Base-by-base conservation (phyloP, 2,888 invertebrate species). In the Sturmia bella region DNA sequence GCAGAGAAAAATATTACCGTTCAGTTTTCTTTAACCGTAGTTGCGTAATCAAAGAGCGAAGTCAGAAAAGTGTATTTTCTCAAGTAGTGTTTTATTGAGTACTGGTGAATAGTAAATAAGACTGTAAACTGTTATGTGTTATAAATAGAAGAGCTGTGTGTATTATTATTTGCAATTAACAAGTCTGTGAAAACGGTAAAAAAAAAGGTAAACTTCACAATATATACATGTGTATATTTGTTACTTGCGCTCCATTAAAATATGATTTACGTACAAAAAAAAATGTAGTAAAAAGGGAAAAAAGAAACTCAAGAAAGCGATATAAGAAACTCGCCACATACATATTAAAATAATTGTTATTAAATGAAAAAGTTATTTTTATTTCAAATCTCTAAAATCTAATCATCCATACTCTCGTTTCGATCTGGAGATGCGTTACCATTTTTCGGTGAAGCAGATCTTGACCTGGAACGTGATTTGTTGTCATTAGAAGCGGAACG, bases 401-500 rank as follows among this genome's bases (percentile, higher is more conserved):
- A 91, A 88, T 91, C 91, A 86, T 91, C 91, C 89, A 91, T 91
- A 86, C 91, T 91, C 87, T 91, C 91, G 84, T 91, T 91, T 87
- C 91, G 89, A 83, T 92, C 92, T 56, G 91, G 91, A 64, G 92
- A 91, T 73, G 91, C 91, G 86, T 92, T 92, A 85, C 92, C 92
- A 83, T 92, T 92, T 80, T 92, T 91, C 50, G 91, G 91, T 39
- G 92, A 92, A 81, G 90, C 91, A 80, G 92, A 92, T 85, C 92
- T 89, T 45, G 92, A 92, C 82, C 92, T 89, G 57, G 92, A 92
- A 85, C 92, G 90, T 21, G 93, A 93, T 86, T 92, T 92, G 83
- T 95, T 95, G 89, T 95, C 95, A 85, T 92, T 92, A 39, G 95
- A 95, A 59, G 93, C 93, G 74, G 95, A 95, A 76, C 94, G 93